Evolutionary conservation across 2,113 vertebrate genomes (phyloP).

Genomic region (Romanogobio albipinnatus): DNA sequence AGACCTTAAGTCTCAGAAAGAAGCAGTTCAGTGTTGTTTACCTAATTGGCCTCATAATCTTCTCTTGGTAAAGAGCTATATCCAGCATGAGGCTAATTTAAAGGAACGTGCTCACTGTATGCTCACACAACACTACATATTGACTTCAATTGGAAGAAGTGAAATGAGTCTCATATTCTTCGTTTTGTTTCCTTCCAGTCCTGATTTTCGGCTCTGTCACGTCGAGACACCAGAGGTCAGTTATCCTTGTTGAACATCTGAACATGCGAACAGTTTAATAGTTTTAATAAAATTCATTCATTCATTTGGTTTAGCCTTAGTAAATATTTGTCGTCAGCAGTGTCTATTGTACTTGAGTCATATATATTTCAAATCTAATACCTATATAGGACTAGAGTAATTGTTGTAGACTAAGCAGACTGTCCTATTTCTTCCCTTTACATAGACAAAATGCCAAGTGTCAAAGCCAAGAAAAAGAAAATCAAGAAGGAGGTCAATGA

Average conservation of each 20-base stretch:
- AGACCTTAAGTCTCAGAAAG: neutral
- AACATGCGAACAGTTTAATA: neutral
- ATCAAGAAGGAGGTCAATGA: slow-evolving; percentile 78
- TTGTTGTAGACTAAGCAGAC: neutral
- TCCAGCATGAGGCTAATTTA: slow-evolving; percentile 1
- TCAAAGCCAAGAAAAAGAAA: slow-evolving; percentile 89
- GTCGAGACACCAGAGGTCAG: slow-evolving; percentile 50
- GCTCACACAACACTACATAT: neutral
- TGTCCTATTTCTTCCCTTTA: slow-evolving; percentile 9
- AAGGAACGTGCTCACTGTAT: neutral
- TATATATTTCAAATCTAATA: neutral
- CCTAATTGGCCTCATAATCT: slow-evolving; percentile 8
- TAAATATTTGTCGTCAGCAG: neutral
- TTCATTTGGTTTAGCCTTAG: neutral
- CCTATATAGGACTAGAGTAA: neutral
- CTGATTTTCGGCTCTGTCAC: slow-evolving; percentile 2
- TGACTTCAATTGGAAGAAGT: neutral
- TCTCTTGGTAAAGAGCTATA: neutral
- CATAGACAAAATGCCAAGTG: slow-evolving; percentile 73
- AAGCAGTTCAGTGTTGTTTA: slow-evolving; percentile 20
- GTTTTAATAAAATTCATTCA: neutral
- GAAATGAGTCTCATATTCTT: slow-evolving; percentile 7
- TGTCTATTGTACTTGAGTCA: neutral
- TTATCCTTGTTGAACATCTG: neutral
- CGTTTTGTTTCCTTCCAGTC: slow-evolving; percentile 8